Evolutionary conservation across 2,888 invertebrate species (phyloP), one percentile per base, ranked within the genome.

Genomic region (Ceraclea dissimilis): DNA sequence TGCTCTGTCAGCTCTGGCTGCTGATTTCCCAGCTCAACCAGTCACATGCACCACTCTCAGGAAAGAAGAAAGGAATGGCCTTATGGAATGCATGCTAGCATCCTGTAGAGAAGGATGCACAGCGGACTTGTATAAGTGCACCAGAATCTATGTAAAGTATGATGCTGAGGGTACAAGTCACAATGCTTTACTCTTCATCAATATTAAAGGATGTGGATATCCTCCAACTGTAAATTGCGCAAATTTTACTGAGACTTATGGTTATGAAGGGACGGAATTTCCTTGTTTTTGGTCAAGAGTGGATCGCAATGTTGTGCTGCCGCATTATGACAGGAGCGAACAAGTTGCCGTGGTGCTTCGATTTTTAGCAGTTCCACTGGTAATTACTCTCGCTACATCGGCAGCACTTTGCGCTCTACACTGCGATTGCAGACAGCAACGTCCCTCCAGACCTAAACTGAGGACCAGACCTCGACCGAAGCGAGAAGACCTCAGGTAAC

Each of bases 381-480:
- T 89, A 67, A 81, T 91, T 67, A 90, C 91, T 54, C 80, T 90
- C 64, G 86, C 90, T 66, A 90, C 91, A 63, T 90, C 90, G 56
- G 85, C 90, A 63, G 89, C 88, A 22, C 79, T 91, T 58, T 92
- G 91, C 73, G 86, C 90, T 58, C 82, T 90, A 82, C 90, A 91
- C 71, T 92, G 91, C 72, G 90, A 91, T 72, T 91, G 90, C 73
- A 80, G 85, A 63, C 72, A 89, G 74, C 80, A 86, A 65, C 79
- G 86, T 68, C 72, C 83, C 68, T 74, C 83, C 72, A 65, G 81
- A 79, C 74, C 86, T 69, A 65, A 76, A 21, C 75, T 85, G 20
- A 78, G 82, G 57, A 80, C 83, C 59, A 58, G 75, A n/a, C 76
- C 79, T 2, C 77, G 85, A 51, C 72, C 79, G 17, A 79, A 80